Base-by-base conservation (phyloP, 2,888 invertebrate genomes). In the Aleiodes leptofemur region DNA sequence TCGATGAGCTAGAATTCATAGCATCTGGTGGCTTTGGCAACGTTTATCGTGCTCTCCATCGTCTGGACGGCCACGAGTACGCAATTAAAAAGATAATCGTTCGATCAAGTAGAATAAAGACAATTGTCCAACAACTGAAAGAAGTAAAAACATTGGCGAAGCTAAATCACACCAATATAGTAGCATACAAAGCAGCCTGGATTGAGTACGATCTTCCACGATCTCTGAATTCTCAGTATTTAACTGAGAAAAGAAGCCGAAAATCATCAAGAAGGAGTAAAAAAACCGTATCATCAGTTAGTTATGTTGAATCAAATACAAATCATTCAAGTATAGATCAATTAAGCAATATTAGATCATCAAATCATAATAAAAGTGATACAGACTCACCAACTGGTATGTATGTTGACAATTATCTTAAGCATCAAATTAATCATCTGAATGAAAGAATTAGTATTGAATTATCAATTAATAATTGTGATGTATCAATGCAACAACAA, bases 121-220 rank as follows among this genome's bases (percentile, higher is more conserved):
- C 92, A 0, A 92, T 95, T 16, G 91, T 93, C 88, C 91, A 91
- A 59, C 94, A 94, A 89, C 90, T 96, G 56, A 91, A 93, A 3
- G 96, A 96, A 91, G 96, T 96, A 0, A 95, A 95, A 90, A 95
- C 95, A 2, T 92, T 96, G 80, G 96, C 96, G 0, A 93, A 93
- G 83, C 90, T 96, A 34, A 94, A 95, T 84, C 96, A 96, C 90
- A 92, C 93, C 0, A 95, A 96, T 86, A 94, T 96, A 78, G 95
- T 96, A 5, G 93, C 95, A 29, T 96, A 96, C 84, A 96, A 96
- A 90, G 94, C 94, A 0, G 96, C 96, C 0, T 96, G 96, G 96
- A 89, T 96, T 43, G 96, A 96, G 88, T 92, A 93, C 29, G 79
- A 76, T 7, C 76, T 78, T 38, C 78, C 78, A 0, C n/a, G 69